Percentiles rank a stretch among this genome's conserved stretches.
Conservation (phyloP, 2,797 vertebrate species). For the Periophthalmus magnuspinnatus region DNA sequence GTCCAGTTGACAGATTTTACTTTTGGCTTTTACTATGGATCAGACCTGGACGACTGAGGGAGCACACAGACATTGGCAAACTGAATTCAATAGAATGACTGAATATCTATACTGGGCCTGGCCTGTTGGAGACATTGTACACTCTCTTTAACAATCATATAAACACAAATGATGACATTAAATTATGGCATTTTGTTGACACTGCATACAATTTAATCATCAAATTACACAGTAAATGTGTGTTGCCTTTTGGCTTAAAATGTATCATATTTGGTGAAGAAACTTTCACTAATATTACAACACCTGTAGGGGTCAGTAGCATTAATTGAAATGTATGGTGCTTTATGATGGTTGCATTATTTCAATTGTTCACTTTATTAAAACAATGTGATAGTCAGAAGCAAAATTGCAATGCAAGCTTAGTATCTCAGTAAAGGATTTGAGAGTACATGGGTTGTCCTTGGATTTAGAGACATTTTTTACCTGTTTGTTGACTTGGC, state of each 20-base stretch:
- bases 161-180: no score
- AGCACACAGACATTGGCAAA: no score
- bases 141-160: no score
- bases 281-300: not conserved
- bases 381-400: not conserved
- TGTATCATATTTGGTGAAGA: not conserved
- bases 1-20: no score
- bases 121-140: no score
- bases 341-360: not conserved
- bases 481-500: not conserved
- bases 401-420: not conserved
- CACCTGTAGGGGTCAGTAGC: conserved; percentile 5
- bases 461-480: not conserved
- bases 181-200: not conserved
- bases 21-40: no score
- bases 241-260: not conserved
- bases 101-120: no score
- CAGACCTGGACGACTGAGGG: no score
- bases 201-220: not conserved
- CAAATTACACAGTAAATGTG: not conserved
- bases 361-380: not conserved
- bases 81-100: no score
- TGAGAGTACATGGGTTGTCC: no score
- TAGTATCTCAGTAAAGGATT: not conserved
- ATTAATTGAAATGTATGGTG: not conserved